Base-by-base conservation (phyloP, 1,140 invertebrate species). In the Pseudachorutes palmiensis region DNA sequence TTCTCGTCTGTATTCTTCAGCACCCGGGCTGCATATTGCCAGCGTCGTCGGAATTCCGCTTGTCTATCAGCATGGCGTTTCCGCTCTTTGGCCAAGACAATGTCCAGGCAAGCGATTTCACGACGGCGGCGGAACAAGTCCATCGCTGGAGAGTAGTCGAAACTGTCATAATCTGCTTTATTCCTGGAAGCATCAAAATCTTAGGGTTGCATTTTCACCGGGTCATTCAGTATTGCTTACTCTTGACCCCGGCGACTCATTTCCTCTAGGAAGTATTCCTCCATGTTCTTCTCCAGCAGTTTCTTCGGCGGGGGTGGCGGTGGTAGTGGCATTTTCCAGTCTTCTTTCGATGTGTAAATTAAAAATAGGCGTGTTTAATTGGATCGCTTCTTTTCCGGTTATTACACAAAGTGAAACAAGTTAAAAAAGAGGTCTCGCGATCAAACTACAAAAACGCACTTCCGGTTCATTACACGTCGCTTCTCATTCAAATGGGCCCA, bases 61-160 rank as follows among this genome's bases (percentile, higher is more conserved):
- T 49, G 31, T 33, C 62, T 64, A 24, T 62, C 28, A 12, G 5
- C 22, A 28, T 59, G 57, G 9, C 22, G 19, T 16, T 19, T 1
- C 48, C 68, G 57, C 12, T 57, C 68, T 32, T 57, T 65, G 1
- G 33, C 32, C 3, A 69, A 60, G 22, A 60, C n/a, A 22, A 14
- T 9, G 41, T 68, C 61, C 1, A 63, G 45, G 32, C 68, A 69
- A 22, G 68, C 64, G 2, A 66, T 28, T 36, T 33, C 2, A 1
- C 45, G 36, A 31, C 68, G 68, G 2, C 29, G 45, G 2, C 9
- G 5, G 1, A 26, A 48, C 32, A 69, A 55, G 26, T 69, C 68
- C 19, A 31, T 51, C 9, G 68, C 57, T 12, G 57, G 64, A 2
- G 68, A 36, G 45, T 69, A 69, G 31, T 41, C 24, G 36, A 9